Base-by-base conservation (phyloP, 2,113 vertebrate species). In the Phrynosoma platyrhinos region DNA sequence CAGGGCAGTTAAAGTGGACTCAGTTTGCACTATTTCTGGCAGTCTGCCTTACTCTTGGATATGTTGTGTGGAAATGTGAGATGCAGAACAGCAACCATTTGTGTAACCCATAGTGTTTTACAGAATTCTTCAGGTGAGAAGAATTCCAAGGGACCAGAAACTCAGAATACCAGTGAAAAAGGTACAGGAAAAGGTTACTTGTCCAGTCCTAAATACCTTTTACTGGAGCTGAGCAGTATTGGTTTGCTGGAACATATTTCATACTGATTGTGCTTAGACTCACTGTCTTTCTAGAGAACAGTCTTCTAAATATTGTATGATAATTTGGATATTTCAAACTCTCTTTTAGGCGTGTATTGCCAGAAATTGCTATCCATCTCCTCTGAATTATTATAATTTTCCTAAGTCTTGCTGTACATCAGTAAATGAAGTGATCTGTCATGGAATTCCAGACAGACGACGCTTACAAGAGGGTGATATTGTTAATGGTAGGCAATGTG, bases 381-480 rank as follows among this genome's bases (percentile, higher is more conserved):
- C 99, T 58, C 95, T 99, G 93, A 99, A 99, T 97, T 99, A 99
- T 91, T 99, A 99, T 95, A 99, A 99, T 96, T 99, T 99, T 85
- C 99, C 99, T 5, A 99, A 99, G 96, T 99, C 99, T 0, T 99
- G 98, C 96, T 99, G 99, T 95, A 99, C 99, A 0, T 99, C 99
- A 68, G 99, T 99, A 92, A 99, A 99, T 84, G 99, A 99, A 96
- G 98, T 99, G 77, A 99, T 99, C 94, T 99, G 99, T 95, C 99
- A 99, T 85, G 99, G 99, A 89, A 99, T 99, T 96, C 99, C 99
- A 53, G 99, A 99, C 93, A 96, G 98, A 91, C 97, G 99, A 91
- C 97, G 94, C 1, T 96, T 99, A 90, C 98, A 98, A 93, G 99
- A 99, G 20, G 98, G 98, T 47, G 99, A 99, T 89, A 99, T 99